Percentiles rank a stretch among this genome's conserved stretches.
Evolutionary conservation across 1,140 invertebrate genomes (phyloP).

Genomic region (Hetaerina americana): DNA sequence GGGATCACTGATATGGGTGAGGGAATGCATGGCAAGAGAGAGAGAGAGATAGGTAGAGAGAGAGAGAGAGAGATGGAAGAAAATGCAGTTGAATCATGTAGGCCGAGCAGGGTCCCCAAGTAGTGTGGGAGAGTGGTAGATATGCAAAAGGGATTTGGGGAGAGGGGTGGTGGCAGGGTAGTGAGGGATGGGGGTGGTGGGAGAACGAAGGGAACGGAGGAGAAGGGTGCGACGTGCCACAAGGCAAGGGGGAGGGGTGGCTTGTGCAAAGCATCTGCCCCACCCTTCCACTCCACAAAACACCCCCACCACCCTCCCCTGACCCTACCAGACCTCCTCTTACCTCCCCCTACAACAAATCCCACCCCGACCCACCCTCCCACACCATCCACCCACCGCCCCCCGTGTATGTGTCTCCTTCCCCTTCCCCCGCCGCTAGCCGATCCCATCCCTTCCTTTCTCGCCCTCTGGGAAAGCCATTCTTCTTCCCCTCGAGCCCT

Average conservation of each 20-base stretch:
- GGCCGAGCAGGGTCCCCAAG: not conserved
- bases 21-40: not conserved
- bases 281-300: too few relatives aligned
- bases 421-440: not conserved
- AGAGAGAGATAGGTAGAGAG: not conserved
- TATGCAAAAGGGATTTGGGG: not conserved
- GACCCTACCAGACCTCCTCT: too few relatives aligned
- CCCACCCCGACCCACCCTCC: too few relatives aligned
- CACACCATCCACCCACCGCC: too few relatives aligned
- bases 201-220: too few relatives aligned
- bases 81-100: not conserved
- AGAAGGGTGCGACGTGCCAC: too few relatives aligned
- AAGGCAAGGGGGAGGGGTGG: not conserved
- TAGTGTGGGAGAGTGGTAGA: not conserved
- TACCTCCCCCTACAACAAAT: too few relatives aligned
- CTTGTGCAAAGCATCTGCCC: not conserved
- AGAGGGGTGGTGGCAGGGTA: too few relatives aligned
- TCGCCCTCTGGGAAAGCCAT: not conserved
- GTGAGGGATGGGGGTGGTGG: too few relatives aligned
- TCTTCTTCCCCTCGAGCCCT: not conserved
- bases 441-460: not conserved
- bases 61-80: not conserved
- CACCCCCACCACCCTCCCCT: too few relatives aligned
- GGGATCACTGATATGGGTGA: too few relatives aligned
- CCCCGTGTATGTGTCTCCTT: not conserved